These are phyloP conservation scores for Kryptopterus vitreolus DNA, from an alignment of 2,797 vertebrate genomes.

Conservation along the genomic window DNA sequence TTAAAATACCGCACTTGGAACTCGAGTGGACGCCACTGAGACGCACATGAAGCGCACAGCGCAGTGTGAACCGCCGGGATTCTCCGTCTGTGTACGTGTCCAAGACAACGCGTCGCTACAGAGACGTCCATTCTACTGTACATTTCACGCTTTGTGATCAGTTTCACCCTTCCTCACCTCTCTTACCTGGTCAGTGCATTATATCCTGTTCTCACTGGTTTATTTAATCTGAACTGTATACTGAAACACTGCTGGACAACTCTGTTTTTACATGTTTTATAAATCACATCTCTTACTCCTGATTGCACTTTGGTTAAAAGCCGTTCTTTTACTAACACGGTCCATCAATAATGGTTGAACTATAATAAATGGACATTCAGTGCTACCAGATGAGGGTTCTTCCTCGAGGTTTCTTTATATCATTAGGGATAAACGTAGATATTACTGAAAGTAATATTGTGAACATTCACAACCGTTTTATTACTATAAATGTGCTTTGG, in stretches of 20 bases:
- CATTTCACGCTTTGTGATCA: constrained; percentile 21
- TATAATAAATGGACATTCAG: too few species aligned
- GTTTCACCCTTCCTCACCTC: neutral
- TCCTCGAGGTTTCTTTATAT: too few species aligned
- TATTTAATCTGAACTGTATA: neutral
- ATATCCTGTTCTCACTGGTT: neutral
- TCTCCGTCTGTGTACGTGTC: constrained; percentile 65
- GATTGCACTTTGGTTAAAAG: too few species aligned
- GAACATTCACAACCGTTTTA: too few species aligned
- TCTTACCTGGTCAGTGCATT: neutral
- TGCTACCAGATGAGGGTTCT: too few species aligned
- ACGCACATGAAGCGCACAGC: constrained; percentile 47
- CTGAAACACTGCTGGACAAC: neutral
- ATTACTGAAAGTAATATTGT: too few species aligned
- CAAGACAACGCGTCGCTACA: constrained; percentile 68
- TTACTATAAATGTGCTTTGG: too few species aligned
- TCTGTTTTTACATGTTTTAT: neutral
- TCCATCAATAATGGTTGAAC: too few species aligned
- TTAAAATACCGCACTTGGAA: neutral
- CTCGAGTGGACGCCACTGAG: neutral
- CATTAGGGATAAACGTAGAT: too few species aligned
- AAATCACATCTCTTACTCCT: neutral
- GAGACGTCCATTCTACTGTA: constrained; percentile 49
- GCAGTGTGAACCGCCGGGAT: constrained; percentile 54
- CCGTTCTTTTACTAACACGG: too few species aligned